Evolutionary conservation across 2,888 invertebrate species (phyloP).

Genomic region (Muscina levida): DNA sequence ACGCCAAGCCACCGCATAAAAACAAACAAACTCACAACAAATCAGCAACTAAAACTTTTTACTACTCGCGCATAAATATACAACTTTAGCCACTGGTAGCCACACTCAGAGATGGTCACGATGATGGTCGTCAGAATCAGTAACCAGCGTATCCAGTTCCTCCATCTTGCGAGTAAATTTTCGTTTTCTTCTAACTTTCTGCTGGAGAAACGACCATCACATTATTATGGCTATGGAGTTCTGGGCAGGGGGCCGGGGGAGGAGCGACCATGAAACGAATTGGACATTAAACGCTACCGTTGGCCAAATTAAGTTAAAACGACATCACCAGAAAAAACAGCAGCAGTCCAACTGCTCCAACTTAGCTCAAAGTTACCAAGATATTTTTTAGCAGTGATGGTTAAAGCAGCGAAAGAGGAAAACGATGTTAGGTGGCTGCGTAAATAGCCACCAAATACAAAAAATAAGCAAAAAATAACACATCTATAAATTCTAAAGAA

Average conservation of each 20-base stretch:
- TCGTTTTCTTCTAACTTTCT: conserved; percentile 9
- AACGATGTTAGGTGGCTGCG: conserved; percentile 3
- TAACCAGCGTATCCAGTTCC: no score
- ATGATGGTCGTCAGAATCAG: neutral
- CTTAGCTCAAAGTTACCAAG: neutral
- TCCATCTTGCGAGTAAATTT: neutral
- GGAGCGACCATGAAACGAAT: conserved; percentile 70
- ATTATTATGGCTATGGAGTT: neutral
- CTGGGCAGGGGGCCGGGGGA: no score
- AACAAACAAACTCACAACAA: conserved; percentile 3
- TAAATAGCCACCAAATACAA: neutral
- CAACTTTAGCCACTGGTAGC: neutral
- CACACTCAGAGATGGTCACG: no score
- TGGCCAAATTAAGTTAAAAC: conserved; percentile 68
- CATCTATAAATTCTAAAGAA: conserved; percentile 27
- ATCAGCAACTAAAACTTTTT: no score
- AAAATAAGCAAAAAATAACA: neutral
- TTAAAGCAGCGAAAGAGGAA: neutral
- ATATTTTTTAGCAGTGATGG: neutral
- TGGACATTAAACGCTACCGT: conserved; percentile 77
- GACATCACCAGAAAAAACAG: conserved; percentile 29
- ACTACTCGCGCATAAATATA: no score
- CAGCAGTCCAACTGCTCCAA: neutral
- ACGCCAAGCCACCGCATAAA: neutral
- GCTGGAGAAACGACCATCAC: neutral